A percentile compares a stretch with the other conserved stretches of the same genome.
Evolutionary conservation across 64 coral and sea anemone species (phyloP).

Genomic region (Cladopsammia gracilis): DNA sequence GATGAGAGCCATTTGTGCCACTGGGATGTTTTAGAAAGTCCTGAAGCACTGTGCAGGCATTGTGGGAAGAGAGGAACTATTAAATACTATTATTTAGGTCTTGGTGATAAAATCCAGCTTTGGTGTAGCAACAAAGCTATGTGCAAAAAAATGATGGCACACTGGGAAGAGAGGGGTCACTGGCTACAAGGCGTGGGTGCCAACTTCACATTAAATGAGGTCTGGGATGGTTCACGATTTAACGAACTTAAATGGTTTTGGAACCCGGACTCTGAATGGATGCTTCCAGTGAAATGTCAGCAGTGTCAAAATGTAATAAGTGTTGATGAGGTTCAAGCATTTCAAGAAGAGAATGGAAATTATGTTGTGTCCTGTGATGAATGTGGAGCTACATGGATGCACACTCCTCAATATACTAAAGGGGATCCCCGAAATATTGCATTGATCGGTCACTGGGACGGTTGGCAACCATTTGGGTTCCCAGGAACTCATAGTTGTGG

Average conservation of each 20-base stretch:
- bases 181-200: slow-evolving; percentile 29
- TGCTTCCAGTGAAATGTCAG: slow-evolving; percentile 45
- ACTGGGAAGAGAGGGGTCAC: slow-evolving; percentile 36
- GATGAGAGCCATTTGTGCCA: slow-evolving; percentile 21
- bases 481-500: slow-evolving; percentile 20
- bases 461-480: not conserved
- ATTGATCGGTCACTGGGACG: slow-evolving; percentile 52
- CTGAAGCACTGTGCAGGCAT: slow-evolving; percentile 19
- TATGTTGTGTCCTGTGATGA: slow-evolving; percentile 13
- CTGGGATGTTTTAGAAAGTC: slow-evolving; percentile 29
- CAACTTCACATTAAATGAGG: too few relatives aligned
- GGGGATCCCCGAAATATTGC: slow-evolving; percentile 53
- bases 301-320: slow-evolving; percentile 22
- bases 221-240: too few relatives aligned
- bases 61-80: slow-evolving; percentile 26
- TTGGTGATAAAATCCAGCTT: slow-evolving; percentile 32
- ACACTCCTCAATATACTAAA: not conserved
- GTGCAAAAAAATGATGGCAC: slow-evolving; percentile 51
- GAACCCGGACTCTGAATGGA: slow-evolving; percentile 5
- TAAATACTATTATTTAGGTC: slow-evolving; percentile 57
- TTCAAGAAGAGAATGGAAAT: not conserved
- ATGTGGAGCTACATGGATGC: not conserved
- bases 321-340: slow-evolving; percentile 27
- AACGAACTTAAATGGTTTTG: slow-evolving; percentile 45
- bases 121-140: slow-evolving; percentile 24